Evolutionary conservation across 2,888 invertebrate species (phyloP), one percentile per base, ranked within the genome.

Genomic region (Napeogenes sylphis): DNA sequence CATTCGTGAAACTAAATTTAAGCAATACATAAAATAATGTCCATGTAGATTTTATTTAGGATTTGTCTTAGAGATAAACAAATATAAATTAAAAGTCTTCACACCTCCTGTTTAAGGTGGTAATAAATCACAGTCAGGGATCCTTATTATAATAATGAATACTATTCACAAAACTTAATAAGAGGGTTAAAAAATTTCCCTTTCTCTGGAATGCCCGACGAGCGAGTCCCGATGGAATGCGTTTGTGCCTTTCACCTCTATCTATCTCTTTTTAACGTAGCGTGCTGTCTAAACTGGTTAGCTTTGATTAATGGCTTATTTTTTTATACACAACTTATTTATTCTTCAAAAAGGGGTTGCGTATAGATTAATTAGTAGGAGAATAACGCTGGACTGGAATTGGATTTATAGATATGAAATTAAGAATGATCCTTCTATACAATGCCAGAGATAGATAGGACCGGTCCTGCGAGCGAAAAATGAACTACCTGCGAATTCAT

Each of bases 221-320:
- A 70, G 66, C 74, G 74, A 78, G 77, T 80, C 84, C 82, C 77
- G 66, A 60, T 76, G 82, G 87, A 84, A 87, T 87, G 81, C 78
- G 64, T 66, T 83, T 82, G 71, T 87, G 84, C 79, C 83, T 83
- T 79, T 87, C 81, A 73, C 51, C 66, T 66, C 10, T 60, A 54
- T 55, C 73, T 68, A 62, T 79, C 77, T 70, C 73, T 70, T 66
- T 83, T 76, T 60, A 58, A 64, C 66, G 60, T 64, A 65, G 62
- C 65, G 67, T 67, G 69, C 68, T 70, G 73, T 74, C 74, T 66
- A 70, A 83, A 84, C 85, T 81, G 79, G 87, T 87, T 87, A 82
- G 69, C 71, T 76, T 81, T 87, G 88, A 88, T 87, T 85, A 86
- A 88, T 86, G 79, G 72, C 68, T 75, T 72, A 64, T 64, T 71